phyloP scores from a whole-genome alignment of 2,113 vertebrate genomes.

The Thamnophis sirtalis region DNA sequence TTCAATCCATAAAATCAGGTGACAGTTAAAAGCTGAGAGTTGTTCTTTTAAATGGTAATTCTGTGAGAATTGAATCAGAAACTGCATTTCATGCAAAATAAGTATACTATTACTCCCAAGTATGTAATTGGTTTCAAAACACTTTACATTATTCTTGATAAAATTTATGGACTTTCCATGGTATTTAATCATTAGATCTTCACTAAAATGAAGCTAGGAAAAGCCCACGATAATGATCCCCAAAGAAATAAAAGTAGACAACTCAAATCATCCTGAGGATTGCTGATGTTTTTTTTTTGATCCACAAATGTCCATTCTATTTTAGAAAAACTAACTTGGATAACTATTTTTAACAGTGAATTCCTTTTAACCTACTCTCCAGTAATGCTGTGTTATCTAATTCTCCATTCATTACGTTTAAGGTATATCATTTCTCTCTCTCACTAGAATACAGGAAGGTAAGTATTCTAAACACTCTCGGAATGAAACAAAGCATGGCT shows the following conservation, averaged over 20 bases:
- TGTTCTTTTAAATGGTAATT: not conserved
- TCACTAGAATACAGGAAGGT: not conserved
- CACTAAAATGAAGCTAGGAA: not conserved
- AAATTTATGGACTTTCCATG: slow-evolving; percentile 52
- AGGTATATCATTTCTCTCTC: not conserved
- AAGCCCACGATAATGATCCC: not conserved
- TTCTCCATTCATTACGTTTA: not conserved
- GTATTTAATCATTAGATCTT: slow-evolving; percentile 29
- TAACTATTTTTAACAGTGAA: not conserved
- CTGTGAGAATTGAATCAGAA: not conserved
- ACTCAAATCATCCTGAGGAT: not conserved
- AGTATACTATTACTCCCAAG: not conserved
- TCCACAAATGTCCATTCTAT: not conserved
- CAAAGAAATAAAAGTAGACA: not conserved
- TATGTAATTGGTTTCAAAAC: not conserved
- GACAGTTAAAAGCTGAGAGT: not conserved
- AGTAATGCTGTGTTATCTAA: not conserved
- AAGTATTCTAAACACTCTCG: not conserved
- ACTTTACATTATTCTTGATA: not conserved
- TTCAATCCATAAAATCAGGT: not conserved
- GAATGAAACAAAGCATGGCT: not conserved
- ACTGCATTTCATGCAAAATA: not conserved
- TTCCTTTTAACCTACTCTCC: not conserved
- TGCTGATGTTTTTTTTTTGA: not conserved
- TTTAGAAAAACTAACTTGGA: not conserved